Evolutionary conservation across 2,113 vertebrate genomes (phyloP).

Genomic region (Ondatra zibethicus): DNA sequence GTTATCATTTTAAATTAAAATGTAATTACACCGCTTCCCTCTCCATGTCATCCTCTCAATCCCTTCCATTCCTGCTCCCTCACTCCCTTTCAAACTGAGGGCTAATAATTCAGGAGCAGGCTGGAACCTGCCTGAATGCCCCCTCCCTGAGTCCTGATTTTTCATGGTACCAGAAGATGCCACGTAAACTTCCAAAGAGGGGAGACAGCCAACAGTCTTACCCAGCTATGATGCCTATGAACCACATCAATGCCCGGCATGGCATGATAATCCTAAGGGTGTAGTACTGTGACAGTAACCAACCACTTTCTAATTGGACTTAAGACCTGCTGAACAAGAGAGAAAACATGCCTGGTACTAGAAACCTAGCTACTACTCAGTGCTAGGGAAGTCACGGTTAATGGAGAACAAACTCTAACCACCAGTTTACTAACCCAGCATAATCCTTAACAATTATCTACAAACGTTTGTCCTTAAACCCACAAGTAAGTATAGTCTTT

Average conservation of each 20-base stretch:
- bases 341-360: neutral
- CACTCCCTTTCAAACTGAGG: neutral
- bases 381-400: neutral
- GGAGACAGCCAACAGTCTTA: neutral
- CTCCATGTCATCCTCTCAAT: neutral
- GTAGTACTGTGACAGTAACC: neutral
- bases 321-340: neutral
- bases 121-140: neutral
- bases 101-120: neutral
- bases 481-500: neutral
- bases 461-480: neutral
- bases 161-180: neutral
- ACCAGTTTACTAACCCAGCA: neutral
- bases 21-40: neutral
- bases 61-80: neutral
- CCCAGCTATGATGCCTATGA: neutral
- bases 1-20: neutral
- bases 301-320: neutral
- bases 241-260: neutral
- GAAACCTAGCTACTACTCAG: neutral
- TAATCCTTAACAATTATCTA: neutral
- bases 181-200: neutral
- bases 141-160: neutral
- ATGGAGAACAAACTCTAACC: neutral
- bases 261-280: neutral